phyloP scores from a whole-genome alignment of 1,140 invertebrate genomes.

The Drosophila fuyamai region DNA sequence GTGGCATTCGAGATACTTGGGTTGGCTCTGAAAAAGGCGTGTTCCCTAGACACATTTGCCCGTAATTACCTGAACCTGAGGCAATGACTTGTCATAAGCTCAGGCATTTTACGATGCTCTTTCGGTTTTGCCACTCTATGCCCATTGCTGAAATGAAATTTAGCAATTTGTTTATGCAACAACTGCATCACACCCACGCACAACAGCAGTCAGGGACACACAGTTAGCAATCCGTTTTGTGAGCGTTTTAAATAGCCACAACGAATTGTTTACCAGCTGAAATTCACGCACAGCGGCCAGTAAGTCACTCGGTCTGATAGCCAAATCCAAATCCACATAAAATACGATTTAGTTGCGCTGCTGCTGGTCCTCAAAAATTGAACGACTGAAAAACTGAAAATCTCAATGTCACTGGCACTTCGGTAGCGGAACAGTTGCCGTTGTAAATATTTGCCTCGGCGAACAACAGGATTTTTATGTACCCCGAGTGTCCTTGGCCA shows the following conservation, averaged over 20 bases:
- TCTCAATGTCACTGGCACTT: slow-evolving; percentile 47
- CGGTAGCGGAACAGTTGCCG: slow-evolving; percentile 60
- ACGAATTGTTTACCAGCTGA: slow-evolving; percentile 68
- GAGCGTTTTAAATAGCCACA: slow-evolving; percentile 72
- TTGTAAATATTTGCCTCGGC: slow-evolving; percentile 69
- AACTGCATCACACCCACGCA: slow-evolving; percentile 22
- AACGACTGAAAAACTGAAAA: background rate
- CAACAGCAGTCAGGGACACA: slow-evolving; percentile 7
- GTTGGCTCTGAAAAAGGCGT: slow-evolving; percentile 5
- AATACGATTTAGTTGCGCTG: slow-evolving; percentile 73
- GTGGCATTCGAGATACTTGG: slow-evolving; percentile 15
- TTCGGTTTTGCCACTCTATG: slow-evolving; percentile 34
- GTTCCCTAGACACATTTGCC: slow-evolving; percentile 41
- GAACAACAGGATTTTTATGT: slow-evolving; percentile 53
- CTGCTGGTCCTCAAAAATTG: slow-evolving; percentile 31
- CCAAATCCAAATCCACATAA: slow-evolving; percentile 53
- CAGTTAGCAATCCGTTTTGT: slow-evolving; percentile 21
- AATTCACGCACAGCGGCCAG: slow-evolving; percentile 71
- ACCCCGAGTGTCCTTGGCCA: slow-evolving; percentile 57
- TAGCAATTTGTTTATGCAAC: slow-evolving; percentile 63
- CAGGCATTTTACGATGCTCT: slow-evolving; percentile 37
- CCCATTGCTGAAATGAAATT: slow-evolving; percentile 31
- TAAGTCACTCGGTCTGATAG: slow-evolving; percentile 33
- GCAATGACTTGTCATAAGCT: slow-evolving; percentile 60
- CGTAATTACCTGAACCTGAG: slow-evolving; percentile 52